Percentiles rank a stretch among this genome's conserved stretches.
phyloP scores from a whole-genome alignment of 1,140 invertebrate species.

The Listronotus oregonensis region DNA sequence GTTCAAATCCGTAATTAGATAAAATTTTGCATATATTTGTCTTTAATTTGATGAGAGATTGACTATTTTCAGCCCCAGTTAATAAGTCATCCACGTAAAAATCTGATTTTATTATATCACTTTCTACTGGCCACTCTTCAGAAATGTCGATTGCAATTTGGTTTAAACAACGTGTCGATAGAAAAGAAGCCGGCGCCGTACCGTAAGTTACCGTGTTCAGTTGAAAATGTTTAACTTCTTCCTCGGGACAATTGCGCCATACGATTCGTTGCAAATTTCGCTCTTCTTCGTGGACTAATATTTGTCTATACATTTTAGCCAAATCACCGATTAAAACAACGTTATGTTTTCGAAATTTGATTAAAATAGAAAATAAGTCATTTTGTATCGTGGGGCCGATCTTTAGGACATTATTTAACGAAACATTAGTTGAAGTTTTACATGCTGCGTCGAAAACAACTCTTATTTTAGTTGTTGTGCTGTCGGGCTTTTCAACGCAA shows the following conservation, averaged over 20 bases:
- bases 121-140: constrained; percentile 38
- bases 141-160: constrained; percentile 43
- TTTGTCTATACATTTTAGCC: constrained; percentile 57
- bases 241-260: constrained; percentile 48
- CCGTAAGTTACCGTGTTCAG: constrained; percentile 56
- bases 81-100: constrained; percentile 60
- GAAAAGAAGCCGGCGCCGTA: constrained; percentile 50
- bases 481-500: constrained; percentile 30
- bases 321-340: constrained; percentile 53
- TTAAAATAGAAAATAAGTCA: constrained; percentile 54
- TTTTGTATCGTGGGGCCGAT: constrained; percentile 54
- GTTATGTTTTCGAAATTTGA: constrained; percentile 52
- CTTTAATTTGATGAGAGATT: constrained; percentile 13
- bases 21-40: constrained; percentile 37
- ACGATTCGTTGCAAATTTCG: constrained; percentile 55
- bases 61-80: constrained; percentile 47
- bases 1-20: constrained; percentile 34
- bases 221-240: constrained; percentile 46
- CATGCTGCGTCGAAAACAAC: no score
- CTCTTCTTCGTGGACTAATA: constrained; percentile 50
- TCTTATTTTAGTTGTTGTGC: no score
- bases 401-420: constrained; percentile 52
- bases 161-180: constrained; percentile 49
- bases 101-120: constrained; percentile 48
- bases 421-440: no score